Evolutionary conservation across 1,140 invertebrate species (phyloP), one percentile per base, ranked within the genome.

Genomic region (Drosophila bocki): DNA sequence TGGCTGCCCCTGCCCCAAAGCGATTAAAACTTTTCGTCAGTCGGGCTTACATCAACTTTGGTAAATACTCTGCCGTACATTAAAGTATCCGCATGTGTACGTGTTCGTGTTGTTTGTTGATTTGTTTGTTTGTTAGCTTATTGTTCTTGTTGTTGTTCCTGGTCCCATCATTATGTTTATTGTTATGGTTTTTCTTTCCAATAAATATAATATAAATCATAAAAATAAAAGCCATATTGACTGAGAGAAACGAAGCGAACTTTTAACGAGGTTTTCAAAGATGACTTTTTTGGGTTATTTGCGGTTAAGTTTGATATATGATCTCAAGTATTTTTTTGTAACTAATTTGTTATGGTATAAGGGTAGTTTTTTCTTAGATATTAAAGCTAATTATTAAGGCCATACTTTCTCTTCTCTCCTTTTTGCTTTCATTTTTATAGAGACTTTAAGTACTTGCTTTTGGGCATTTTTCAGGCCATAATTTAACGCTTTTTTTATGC

Each of bases 201-300:
- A 90, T 88, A 88, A 88, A 88, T 90, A 77, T 67, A 72, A 79
- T 90, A 90, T 90, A 81, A 69, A 71, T 80, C 70, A 82, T 85
- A 42, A 72, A 84, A 81, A 81, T 90, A 81, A 84, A 65, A 82
- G 68, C 58, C 39, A 59, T 63, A 76, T 76, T 76, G 41, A 67
- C 69, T 65, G 3, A 2, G 19, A 13, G 26, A 47, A 47, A n/a
- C 12, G 13, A 15, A 13, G n/a, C 12, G 33, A 67, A 67, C n/a
- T 37, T 22, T 47, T 72, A 72, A 72, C 68, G 68, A 72, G 54
- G 53, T 37, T 50, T 72, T 45, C 68, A 72, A 51, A 22, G 37
- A 72, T 51, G 35, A 13, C 35, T 37, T 37, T 37, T 50, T 53
- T 37, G 51, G 32, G 51, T 42, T 69, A 48, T 70, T 72, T 72